Base-by-base conservation (phyloP, 2,113 vertebrate genomes). In the Ptilonorhynchus violaceus region DNA sequence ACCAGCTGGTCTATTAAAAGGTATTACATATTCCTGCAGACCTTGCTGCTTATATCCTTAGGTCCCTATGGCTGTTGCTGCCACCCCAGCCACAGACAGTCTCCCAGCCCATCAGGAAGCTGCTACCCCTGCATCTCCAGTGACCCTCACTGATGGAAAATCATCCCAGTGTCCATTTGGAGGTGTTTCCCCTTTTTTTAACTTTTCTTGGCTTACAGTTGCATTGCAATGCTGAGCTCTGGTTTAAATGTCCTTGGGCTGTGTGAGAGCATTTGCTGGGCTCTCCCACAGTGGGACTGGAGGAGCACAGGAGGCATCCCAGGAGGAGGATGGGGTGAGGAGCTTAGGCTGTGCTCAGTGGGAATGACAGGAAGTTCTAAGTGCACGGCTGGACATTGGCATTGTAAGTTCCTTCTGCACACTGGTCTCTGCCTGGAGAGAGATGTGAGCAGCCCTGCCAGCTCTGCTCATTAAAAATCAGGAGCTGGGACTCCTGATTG, bases 1-100 rank as follows among this genome's bases (percentile, higher is more conserved):
- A 69, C 44, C 35, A 80, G 25, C 84, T 62, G 41, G 25, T 76
- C 94, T 95, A 66, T 85, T 92, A 93, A 92, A 96, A 95, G 85
- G 37, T 42, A 50, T 91, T 30, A 55, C 79, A 46, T 39, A 50
- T 92, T 79, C 67, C 64, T 92, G 60, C 87, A 81, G 89, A 58
- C 35, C 42, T 94, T 4, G 5, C 33, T 80, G 53, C 49, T 63
- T 27, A 0, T 12, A 35, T 56, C 52, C 70, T 68, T 39, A 39
- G 85, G 44, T 73, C 2, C 3, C 11, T 49, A 41, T 60, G 74
- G 63, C 75, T 23, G 10, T 31, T 50, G 39, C 66, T 67, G 64
- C 56, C 10, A 12, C 6, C 39, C 22, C 1, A 10, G 37, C n/a
- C 1, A 19, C 58, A 42, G 78, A 3, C 30, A 37, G 16, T 50